A percentile compares a stretch with the other conserved stretches of the same genome.
These are phyloP conservation scores for Cebus imitator DNA, from an alignment of 2,113 vertebrate species.

Conservation along the genomic window DNA sequence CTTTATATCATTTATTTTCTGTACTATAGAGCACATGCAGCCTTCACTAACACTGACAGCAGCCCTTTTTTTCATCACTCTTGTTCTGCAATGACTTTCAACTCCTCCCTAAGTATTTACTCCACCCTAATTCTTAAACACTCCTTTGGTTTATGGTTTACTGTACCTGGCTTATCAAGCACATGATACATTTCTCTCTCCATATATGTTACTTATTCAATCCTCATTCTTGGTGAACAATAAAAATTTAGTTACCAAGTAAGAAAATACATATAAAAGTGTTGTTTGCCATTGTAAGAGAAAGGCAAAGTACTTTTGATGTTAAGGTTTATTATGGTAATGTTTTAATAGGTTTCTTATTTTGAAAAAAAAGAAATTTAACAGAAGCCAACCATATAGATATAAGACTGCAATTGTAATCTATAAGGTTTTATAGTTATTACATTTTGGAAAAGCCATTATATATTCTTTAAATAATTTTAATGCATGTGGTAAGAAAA, in stretches of 20 bases:
- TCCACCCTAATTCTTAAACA: neutral
- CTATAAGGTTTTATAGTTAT: neutral
- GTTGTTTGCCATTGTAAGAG: neutral
- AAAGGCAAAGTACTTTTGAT: neutral
- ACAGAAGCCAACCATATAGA: neutral
- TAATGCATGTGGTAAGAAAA: neutral
- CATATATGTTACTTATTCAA: neutral
- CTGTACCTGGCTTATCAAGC: neutral
- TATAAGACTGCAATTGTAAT: neutral
- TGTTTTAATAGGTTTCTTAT: neutral
- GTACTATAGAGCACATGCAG: rapidly evolving
- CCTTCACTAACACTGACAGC: neutral
- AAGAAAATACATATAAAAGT: neutral
- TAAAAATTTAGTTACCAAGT: neutral
- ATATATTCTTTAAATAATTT: neutral
- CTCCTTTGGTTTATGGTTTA: neutral
- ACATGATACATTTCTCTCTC: neutral
- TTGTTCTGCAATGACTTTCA: neutral
- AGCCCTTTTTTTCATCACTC: neutral
- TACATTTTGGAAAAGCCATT: neutral
- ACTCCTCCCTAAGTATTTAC: neutral
- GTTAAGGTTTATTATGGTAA: neutral
- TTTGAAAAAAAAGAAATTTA: neutral
- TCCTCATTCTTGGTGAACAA: neutral
- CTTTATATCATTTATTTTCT: neutral